Percentiles rank a stretch among this genome's conserved stretches.
These are phyloP conservation scores for Himalopsyche kuldschensis DNA, from an alignment of 2,888 invertebrate genomes.

Conservation along the genomic window DNA sequence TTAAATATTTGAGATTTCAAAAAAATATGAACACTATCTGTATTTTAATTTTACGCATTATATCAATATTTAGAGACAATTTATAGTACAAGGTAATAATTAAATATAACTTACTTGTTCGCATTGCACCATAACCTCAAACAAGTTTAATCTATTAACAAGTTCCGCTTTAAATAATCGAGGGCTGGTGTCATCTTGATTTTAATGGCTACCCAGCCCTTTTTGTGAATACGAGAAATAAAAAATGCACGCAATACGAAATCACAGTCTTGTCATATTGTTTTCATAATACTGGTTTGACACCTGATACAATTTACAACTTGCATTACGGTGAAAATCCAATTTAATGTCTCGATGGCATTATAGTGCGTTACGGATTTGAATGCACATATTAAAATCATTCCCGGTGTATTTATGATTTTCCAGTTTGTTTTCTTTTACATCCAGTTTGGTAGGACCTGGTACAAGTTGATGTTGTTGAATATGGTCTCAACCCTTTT, in stretches of 20 bases:
- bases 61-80: too few species aligned
- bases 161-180: neutral
- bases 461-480: neutral
- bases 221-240: neutral
- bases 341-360: constrained; percentile 20
- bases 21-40: too few species aligned
- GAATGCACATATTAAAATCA: constrained; percentile 13
- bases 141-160: neutral
- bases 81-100: too few species aligned
- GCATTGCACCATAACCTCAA: neutral
- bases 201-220: neutral
- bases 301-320: neutral
- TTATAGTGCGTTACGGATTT: constrained; percentile 16
- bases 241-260: neutral
- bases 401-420: constrained; percentile 9
- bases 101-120: neutral
- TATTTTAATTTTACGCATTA: too few species aligned
- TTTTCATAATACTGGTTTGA: neutral
- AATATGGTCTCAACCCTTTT: neutral
- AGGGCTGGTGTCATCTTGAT: neutral
- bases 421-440: neutral
- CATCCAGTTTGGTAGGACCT: neutral
- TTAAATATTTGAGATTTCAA: too few species aligned
- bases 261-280: neutral
- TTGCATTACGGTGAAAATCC: neutral